Conservation (phyloP, 2,113 vertebrate genomes). For the Crotalus horridus region DNA sequence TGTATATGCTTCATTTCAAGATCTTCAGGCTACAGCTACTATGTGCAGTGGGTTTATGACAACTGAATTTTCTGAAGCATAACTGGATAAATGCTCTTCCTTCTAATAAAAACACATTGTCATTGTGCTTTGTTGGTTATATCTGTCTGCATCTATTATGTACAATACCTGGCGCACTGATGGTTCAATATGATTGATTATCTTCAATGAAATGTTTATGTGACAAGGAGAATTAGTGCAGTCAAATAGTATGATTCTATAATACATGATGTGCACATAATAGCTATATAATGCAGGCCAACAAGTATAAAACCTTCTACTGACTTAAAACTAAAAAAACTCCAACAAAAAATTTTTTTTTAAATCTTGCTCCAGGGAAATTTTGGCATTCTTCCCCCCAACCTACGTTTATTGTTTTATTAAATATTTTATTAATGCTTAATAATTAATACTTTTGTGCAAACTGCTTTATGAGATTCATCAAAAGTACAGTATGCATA, state of each 20-base stretch:
- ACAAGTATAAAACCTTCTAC: not conserved
- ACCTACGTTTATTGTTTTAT: not conserved
- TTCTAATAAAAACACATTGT: not conserved
- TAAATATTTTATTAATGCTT: not conserved
- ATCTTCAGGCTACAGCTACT: not conserved
- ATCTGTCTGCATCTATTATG: not conserved
- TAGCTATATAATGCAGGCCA: not conserved
- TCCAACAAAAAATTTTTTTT: not conserved
- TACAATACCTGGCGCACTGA: not conserved
- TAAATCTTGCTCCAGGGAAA: not conserved
- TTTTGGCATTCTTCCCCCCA: not conserved
- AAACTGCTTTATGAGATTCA: not conserved
- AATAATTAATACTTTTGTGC: not conserved
- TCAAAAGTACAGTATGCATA: not conserved
- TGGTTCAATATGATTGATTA: not conserved
- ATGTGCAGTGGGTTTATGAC: not conserved
- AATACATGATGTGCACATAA: not conserved
- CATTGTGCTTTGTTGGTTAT: not conserved
- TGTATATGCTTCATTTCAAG: not conserved
- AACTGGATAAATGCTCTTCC: not conserved
- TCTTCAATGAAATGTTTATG: not conserved
- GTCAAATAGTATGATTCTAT: not conserved
- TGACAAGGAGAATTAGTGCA: not conserved
- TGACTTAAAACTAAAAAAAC: not conserved
- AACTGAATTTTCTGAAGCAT: not conserved